Evolutionary conservation across 2,888 invertebrate species (phyloP), one percentile per base, ranked within the genome.

Genomic region (Idaea biselata): DNA sequence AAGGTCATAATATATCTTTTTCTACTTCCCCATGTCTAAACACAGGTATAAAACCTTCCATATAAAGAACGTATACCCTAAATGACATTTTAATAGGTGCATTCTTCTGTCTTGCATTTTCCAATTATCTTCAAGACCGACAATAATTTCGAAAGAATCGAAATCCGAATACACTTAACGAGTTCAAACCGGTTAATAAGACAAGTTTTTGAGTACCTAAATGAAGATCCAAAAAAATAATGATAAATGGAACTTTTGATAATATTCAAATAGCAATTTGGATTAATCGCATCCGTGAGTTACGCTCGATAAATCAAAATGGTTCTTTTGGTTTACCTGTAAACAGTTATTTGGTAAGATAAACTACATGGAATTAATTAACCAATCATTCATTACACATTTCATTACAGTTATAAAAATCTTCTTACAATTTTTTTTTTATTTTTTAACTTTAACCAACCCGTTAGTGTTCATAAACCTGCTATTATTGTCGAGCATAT

Each of bases 11-110:
- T 44, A 44, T 44, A 14, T 44, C 44, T 44, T 11, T 11, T 44
- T 44, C 44, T 44, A 11, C 44, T 44, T 44, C 44, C 44, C 44
- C 8, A 44, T 44, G 44, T 44, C 44, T 8, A 44, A 44, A 44
- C 44, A 44, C 44, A 44, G 44, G 44, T 44, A 44, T 44, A 44
- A 44, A 44, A 32, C 59, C 56, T 44, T 44, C 62, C 56, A 32
- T 18, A 16, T 11, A 14, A 44, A 44, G 44, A 65, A 73, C 67
- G 68, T 66, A 63, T 68, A 67, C 60, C 66, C 67, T 70, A 71
- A 73, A 70, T 70, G 70, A 70, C 70, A 73, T 71, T 73, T 73
- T 73, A 73, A 71, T 71, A 68, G 68, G 60, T 66, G 68, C 68
- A 70, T 70, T 70, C 71, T 66, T 66, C 72, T 71, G 69, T 67